Conservation (phyloP, 2,888 invertebrate genomes). For the Taphrorychus bicolor region DNA sequence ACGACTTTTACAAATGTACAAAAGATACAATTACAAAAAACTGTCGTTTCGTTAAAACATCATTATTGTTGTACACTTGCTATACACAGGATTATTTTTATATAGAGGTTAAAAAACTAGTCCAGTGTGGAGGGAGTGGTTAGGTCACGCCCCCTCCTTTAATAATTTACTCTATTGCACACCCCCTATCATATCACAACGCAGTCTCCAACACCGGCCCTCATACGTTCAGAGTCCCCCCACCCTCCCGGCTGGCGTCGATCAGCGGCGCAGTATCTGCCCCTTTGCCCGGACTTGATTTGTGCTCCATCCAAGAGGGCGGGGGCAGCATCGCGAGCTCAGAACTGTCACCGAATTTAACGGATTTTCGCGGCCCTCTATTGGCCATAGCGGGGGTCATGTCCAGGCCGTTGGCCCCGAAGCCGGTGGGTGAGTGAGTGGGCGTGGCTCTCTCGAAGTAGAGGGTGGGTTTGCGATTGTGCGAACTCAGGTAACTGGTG, state of each 20-base stretch:
- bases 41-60: no score
- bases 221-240: conserved; percentile 33
- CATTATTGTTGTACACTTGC: no score
- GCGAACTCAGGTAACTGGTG: conserved; percentile 63
- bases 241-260: conserved; percentile 28
- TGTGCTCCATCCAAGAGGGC: conserved; percentile 56
- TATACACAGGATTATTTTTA: no score
- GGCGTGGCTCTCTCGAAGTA: conserved; percentile 65
- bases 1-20: no score
- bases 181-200: conserved; percentile 14
- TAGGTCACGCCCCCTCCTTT: no score
- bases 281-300: conserved; percentile 46
- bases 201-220: conserved; percentile 36
- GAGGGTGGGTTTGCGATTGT: conserved; percentile 56
- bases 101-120: no score
- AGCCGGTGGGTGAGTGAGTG: conserved; percentile 62
- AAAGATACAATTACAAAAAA: no score
- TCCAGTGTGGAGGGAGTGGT: no score
- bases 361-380: conserved; percentile 69
- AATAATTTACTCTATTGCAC: not conserved
- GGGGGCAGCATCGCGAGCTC: conserved; percentile 42
- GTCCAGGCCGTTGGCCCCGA: conserved; percentile 49
- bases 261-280: conserved; percentile 52
- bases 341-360: conserved; percentile 69
- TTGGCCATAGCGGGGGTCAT: conserved; percentile 58